phyloP scores from a whole-genome alignment of 2,113 vertebrate species.

The Brachirus orientalis region DNA sequence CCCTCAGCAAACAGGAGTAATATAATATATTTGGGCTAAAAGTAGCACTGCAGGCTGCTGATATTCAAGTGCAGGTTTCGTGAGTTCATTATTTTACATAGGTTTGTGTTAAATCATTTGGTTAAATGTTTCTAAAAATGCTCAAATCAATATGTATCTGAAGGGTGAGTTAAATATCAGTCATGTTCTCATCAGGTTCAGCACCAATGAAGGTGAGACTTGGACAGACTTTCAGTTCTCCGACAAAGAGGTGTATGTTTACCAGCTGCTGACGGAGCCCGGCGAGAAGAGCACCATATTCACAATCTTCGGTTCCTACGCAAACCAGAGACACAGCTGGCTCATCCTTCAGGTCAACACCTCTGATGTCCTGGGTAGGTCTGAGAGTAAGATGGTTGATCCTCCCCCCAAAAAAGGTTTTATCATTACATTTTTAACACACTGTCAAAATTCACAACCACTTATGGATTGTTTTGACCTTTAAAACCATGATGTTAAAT shows the following conservation, averaged over 20 bases:
- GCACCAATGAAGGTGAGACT: slow-evolving; percentile 96
- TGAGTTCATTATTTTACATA: not conserved
- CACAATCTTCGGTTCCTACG: slow-evolving; percentile 96
- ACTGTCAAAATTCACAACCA: too few species aligned
- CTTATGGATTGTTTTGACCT: too few species aligned
- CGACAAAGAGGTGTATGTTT: slow-evolving; percentile 88
- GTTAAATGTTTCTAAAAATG: not conserved
- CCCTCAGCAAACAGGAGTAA: slow-evolving; percentile 5
- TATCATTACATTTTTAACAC: too few species aligned
- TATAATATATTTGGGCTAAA: slow-evolving; percentile 15
- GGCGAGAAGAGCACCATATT: slow-evolving; percentile 97
- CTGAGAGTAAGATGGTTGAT: not conserved
- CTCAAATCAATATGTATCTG: not conserved
- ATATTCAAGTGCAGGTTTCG: too few species aligned
- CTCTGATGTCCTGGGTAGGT: slow-evolving; percentile 89
- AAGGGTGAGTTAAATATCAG: not conserved
- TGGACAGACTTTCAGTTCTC: slow-evolving; percentile 93
- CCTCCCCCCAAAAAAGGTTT: too few species aligned
- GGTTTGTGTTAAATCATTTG: too few species aligned
- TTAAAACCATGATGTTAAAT: too few species aligned
- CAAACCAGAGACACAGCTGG: slow-evolving; percentile 95
- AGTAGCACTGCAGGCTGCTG: not conserved
- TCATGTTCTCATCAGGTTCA: slow-evolving; percentile 82
- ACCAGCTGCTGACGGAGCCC: slow-evolving; percentile 94
- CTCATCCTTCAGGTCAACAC: slow-evolving; percentile 97